These are phyloP conservation scores for Xestia xanthographa DNA, from an alignment of 2,888 invertebrate species.

Conservation along the genomic window DNA sequence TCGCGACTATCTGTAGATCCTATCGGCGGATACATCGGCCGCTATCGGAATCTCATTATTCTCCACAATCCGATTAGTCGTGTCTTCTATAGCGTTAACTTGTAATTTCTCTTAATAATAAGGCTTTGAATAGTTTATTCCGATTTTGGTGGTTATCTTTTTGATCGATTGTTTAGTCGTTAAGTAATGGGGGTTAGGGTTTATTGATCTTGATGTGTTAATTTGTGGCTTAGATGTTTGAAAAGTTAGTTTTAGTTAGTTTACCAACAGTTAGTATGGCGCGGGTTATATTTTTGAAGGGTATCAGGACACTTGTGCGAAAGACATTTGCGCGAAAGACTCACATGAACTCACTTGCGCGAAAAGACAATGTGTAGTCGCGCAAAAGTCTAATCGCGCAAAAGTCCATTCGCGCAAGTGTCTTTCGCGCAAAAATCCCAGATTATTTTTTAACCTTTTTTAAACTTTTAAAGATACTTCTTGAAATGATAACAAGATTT, in stretches of 20 bases:
- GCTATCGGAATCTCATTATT: constrained; percentile 79
- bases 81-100: constrained; percentile 72
- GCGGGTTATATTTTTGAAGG: not conserved
- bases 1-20: constrained; percentile 73
- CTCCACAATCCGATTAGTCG: constrained; percentile 79
- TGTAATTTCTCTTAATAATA: constrained; percentile 67
- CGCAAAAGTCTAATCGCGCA: too few relatives aligned
- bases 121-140: constrained; percentile 62
- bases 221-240: constrained; percentile 8
- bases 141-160: constrained; percentile 56
- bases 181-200: constrained; percentile 29
- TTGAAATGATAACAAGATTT: too few relatives aligned
- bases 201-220: constrained; percentile 40
- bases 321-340: too few relatives aligned
- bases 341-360: too few relatives aligned
- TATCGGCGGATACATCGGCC: constrained; percentile 76
- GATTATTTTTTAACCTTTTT: too few relatives aligned
- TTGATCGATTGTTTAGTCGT: constrained; percentile 44
- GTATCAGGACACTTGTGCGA: too few relatives aligned
- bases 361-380: too few relatives aligned
- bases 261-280: not conserved
- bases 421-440: too few relatives aligned
- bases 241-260: too few relatives aligned
- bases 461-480: too few relatives aligned
- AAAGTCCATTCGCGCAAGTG: too few relatives aligned